phyloP scores from a whole-genome alignment of 2,113 vertebrate species.

The Tor tambroides region DNA sequence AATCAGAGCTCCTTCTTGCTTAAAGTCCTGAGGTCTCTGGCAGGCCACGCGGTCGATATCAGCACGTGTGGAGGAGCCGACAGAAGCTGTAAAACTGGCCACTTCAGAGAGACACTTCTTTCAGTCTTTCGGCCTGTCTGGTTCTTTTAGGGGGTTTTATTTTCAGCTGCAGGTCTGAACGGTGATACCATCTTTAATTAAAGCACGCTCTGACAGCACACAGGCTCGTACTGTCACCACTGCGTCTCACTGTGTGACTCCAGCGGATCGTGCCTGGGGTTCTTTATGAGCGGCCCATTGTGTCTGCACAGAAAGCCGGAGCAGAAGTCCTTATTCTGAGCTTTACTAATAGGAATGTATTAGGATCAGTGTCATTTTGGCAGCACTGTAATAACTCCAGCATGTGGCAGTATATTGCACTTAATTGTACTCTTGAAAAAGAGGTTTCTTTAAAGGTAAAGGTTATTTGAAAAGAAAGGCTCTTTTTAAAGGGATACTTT shows the following conservation, averaged over 20 bases:
- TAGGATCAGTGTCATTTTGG: background rate
- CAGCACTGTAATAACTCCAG: background rate
- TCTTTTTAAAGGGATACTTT: background rate
- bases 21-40: conserved; percentile 26
- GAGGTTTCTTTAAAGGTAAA: background rate
- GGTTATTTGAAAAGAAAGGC: no score
- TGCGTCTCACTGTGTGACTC: background rate
- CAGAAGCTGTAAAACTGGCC: background rate
- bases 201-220: conserved; percentile 5
- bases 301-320: background rate
- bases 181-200: conserved; percentile 50
- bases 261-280: conserved; percentile 1
- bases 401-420: background rate
- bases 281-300: conserved; percentile 7
- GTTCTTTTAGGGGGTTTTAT: background rate
- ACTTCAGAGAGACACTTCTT: background rate
- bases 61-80: background rate
- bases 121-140: background rate
- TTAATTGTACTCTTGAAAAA: background rate
- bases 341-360: background rate
- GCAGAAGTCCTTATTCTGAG: conserved; percentile 3
- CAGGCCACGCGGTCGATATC: conserved; percentile 23
- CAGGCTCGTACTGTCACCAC: background rate
- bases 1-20: background rate
- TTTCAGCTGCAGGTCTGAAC: conserved; percentile 1